A percentile compares a stretch with the other conserved stretches of the same genome.
These are phyloP conservation scores for Rhinoptilus africanus DNA, from an alignment of 2,113 vertebrate genomes.

Conservation along the genomic window DNA sequence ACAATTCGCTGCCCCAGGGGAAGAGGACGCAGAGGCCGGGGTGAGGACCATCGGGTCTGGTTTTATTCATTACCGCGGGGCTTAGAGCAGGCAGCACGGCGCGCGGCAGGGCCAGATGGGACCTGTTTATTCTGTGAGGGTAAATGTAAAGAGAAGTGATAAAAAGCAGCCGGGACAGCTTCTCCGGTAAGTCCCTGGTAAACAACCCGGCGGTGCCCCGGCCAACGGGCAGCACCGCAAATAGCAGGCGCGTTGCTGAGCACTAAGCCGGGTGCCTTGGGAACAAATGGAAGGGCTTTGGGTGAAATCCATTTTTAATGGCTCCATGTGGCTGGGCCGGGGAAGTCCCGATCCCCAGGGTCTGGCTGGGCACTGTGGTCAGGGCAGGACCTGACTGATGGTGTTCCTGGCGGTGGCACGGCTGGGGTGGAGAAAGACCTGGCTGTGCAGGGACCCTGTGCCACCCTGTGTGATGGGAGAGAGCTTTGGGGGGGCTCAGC, in stretches of 20 bases:
- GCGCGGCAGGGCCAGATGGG: slow-evolving; percentile 58
- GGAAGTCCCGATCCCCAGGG: neutral
- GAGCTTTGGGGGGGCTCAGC: neutral
- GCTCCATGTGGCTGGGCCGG: neutral
- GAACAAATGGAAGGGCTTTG: slow-evolving; percentile 17
- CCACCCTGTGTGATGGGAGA: neutral
- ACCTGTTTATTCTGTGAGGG: slow-evolving; percentile 56
- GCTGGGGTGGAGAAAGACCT: fast-evolving
- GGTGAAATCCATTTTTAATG: neutral
- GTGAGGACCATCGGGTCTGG: neutral
- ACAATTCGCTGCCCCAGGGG: neutral
- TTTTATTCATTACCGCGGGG: slow-evolving; percentile 55
- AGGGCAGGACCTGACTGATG: neutral
- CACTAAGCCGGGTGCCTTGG: neutral
- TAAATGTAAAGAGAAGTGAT: slow-evolving; percentile 49
- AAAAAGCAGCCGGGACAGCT: neutral
- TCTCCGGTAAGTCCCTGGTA: slow-evolving; percentile 34
- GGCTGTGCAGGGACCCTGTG: neutral
- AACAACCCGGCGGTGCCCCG: neutral
- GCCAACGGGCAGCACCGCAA: neutral
- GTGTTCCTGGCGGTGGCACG: neutral
- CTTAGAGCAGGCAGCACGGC: slow-evolving; percentile 19
- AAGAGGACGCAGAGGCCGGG: neutral
- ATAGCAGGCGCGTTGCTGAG: neutral
- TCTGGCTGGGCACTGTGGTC: fast-evolving